Base-by-base conservation (phyloP, 1,140 invertebrate species). In the Zaprionus capensis region DNA sequence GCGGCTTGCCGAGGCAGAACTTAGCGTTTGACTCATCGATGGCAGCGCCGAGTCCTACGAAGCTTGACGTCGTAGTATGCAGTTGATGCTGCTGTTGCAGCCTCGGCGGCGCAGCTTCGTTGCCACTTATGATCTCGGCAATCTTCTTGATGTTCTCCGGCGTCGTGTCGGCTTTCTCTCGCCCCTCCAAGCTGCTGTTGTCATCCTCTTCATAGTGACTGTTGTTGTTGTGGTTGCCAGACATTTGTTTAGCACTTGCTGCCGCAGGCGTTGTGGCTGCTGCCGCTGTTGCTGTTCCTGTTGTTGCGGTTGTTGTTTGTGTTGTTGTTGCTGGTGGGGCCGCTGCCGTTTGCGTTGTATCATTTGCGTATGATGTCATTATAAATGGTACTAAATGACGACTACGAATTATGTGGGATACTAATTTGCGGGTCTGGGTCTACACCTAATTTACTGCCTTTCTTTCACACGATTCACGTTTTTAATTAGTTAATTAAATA, bases 101-200 rank as follows among this genome's bases (percentile, higher is more conserved):
- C 12, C 63, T 63, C 14, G 58, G 24, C 2, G 62, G 26, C n/a
- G 36, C 61, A n/a, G 62, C 73, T 63, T 72, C 81, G 14, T 69
- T 72, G 59, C 80, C 74, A 28, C 73, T 69, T 68, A 92, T 92
- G 57, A 92, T 88, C 78, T 92, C 91, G 64, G 83, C 80, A 51
- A 92, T 92, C 75, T 92, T 92, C 78, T 92, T 92, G 36, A 92
- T 71, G 65, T 92, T 92, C 36, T 92, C 91, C 56, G 91, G 91
- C 9, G 91, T 92, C 31, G 87, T 86, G 63, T 92, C 91, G 65
- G 85, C 76, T 79, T 92, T 92, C 57, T 92, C 91, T 2, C 81
- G 75, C 2, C 91, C 91, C 71, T 91, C 88, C 46, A 90, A 91
- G 62, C 83, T 87, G 59, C 74, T 85, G 69, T 76, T 81, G 72